Conservation (phyloP, 2,797 vertebrate genomes). For the Bryconaethiops microstoma region DNA sequence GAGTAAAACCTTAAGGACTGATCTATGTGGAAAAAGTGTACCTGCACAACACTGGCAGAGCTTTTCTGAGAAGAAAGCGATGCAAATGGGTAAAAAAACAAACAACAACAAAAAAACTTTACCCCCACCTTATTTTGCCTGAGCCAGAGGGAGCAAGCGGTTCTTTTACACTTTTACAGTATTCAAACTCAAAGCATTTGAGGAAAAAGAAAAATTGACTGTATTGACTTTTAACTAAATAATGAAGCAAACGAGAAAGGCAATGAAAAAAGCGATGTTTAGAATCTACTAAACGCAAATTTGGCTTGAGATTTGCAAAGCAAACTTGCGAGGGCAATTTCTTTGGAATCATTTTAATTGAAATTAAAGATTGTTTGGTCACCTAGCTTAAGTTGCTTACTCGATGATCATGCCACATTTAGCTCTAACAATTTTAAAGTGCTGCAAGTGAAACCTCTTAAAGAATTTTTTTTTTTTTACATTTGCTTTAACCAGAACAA, state of each 20-base stretch:
- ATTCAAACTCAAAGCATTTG: slow-evolving; percentile 85
- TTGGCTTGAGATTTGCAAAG: slow-evolving; percentile 41
- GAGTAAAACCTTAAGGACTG: slow-evolving; percentile 66
- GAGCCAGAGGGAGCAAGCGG: slow-evolving; percentile 70
- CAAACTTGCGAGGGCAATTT: slow-evolving; percentile 52
- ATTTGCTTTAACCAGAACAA: slow-evolving; percentile 88
- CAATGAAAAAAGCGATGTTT: neutral
- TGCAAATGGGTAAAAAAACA: slow-evolving; percentile 62
- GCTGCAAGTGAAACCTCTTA: slow-evolving; percentile 81
- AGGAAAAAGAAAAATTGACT: slow-evolving; percentile 76
- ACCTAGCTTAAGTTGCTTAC: slow-evolving; percentile 77
- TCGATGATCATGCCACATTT: slow-evolving; percentile 74
- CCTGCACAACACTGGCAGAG: slow-evolving; percentile 64
- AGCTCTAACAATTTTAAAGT: slow-evolving; percentile 79
- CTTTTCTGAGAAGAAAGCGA: slow-evolving; percentile 72
- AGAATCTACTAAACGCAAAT: neutral
- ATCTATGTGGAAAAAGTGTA: slow-evolving; percentile 74
- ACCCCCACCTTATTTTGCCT: slow-evolving; percentile 65
- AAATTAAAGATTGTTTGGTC: slow-evolving; percentile 80
- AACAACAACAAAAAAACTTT: slow-evolving; percentile 64
- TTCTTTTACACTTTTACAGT: slow-evolving; percentile 81
- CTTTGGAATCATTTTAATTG: slow-evolving; percentile 60
- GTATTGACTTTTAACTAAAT: slow-evolving; percentile 67
- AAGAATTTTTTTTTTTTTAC: slow-evolving; percentile 57
- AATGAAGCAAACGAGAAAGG: slow-evolving; percentile 55